Conservation (phyloP, 2,113 vertebrate species). For the Asarcornis scutulata region DNA sequence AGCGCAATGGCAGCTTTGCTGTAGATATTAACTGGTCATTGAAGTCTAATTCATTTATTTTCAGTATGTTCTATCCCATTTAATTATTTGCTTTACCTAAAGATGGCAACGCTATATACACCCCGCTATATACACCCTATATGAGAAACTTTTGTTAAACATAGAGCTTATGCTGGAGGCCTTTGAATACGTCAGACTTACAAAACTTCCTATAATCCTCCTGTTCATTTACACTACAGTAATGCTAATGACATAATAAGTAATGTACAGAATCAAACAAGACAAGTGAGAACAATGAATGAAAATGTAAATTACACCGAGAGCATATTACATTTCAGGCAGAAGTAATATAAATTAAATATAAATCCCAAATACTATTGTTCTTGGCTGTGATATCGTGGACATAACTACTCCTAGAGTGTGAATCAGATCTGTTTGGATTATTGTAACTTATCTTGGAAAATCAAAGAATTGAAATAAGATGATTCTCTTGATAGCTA, state of each 20-base stretch:
- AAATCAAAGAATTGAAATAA: not conserved
- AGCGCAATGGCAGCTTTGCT: not conserved
- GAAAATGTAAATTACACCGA: constrained; percentile 16
- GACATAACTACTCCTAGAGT: not conserved
- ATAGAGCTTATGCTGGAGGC: not conserved
- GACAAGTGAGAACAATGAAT: not conserved
- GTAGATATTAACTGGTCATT: not conserved
- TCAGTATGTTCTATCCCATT: not conserved
- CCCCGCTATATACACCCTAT: not conserved
- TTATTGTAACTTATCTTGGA: not conserved
- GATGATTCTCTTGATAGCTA: not conserved
- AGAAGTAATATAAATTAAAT: not conserved
- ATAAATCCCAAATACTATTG: not conserved
- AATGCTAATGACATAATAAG: not conserved
- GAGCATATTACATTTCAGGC: not conserved
- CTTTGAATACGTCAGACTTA: not conserved
- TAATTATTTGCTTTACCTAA: not conserved
- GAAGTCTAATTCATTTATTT: not conserved
- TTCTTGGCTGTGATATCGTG: not conserved
- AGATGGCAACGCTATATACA: not conserved
- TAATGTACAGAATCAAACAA: not conserved
- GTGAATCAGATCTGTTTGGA: not conserved
- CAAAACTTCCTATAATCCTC: not conserved
- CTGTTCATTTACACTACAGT: not conserved
- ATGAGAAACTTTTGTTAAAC: constrained; percentile 4